Conservation (phyloP, 2,113 vertebrate species). For the rabbit (Oryctolagus cuniculus) region mOryCun1.1 NC_091432.1:229319001-229319500, state of each 20-base stretch:
- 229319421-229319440: neutral
- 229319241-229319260: neutral
- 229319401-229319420: neutral
- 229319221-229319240: neutral
- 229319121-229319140: neutral
- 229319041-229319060: neutral
- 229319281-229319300: neutral
- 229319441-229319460: neutral
- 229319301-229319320: neutral
- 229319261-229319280: no score
- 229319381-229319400: neutral
- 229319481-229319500: neutral
- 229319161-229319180: neutral
- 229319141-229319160: neutral
- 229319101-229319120: neutral
- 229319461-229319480: neutral
- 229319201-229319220: neutral
- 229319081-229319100: neutral
- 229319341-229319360: neutral
- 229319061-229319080: neutral
- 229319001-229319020: neutral
- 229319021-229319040: neutral
- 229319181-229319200: neutral
- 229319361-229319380: conserved; percentile 20
- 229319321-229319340: neutral